Base-by-base conservation (phyloP, 2,113 vertebrate genomes). In the Psephotus haematonotus region DNA sequence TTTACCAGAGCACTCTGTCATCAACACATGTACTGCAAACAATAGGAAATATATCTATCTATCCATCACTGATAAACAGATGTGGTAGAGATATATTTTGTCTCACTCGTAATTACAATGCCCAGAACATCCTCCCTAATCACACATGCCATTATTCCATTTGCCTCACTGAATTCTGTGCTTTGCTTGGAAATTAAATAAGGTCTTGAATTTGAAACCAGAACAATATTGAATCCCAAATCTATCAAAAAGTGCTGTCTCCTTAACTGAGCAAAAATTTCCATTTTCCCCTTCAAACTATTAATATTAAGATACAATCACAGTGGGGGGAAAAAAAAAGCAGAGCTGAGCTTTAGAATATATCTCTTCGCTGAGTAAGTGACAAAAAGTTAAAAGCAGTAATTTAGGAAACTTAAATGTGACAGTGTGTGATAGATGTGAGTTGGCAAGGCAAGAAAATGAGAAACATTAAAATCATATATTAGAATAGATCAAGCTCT, bases 401-500 rank as follows among this genome's bases (percentile, higher is more conserved):
- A 98, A 98, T 98, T 98, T 98, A 97, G 97, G 97, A 95, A 98
- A 98, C 98, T 98, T 97, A 98, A 98, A 98, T 96, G 97, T 98
- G 98, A 98, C 98, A 98, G 95, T 88, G 77, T 93, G 97, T 98
- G 98, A 98, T 98, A 98, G 98, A 98, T 98, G 98, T 97, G 96
- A 97, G 93, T 97, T 98, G 97, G 97, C 96, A 96, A 97, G 97
- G 95, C 97, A 98, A 97, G 98, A 97, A 98, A 98, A 98, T 98
- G 98, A 98, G 98, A 98, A 98, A 98, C 98, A 98, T 98, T 98
- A 98, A 98, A 98, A 98, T 98, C 97, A 92, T 97, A 97, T 97
- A 98, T 98, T 98, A 98, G 98, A 98, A 98, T 98, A 98, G 98
- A 98, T 98, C 98, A 98, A 98, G 97, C 97, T 97, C 95, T 90